phyloP scores from a whole-genome alignment of 1,140 invertebrate species.

The Drosophila tani region DNA sequence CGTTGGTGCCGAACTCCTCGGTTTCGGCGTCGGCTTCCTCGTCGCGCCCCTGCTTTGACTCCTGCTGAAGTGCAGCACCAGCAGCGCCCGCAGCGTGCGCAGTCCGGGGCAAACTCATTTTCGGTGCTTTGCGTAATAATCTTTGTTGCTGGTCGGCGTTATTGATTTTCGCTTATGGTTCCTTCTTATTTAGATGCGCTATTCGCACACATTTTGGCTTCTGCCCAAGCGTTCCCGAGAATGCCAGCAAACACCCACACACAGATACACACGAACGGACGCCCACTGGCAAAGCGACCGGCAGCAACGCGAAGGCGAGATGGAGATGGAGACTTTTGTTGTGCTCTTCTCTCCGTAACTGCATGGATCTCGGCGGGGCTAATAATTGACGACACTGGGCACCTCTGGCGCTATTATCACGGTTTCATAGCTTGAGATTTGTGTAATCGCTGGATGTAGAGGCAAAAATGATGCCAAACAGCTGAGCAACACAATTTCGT shows the following conservation, averaged over 20 bases:
- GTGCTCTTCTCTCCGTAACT: background rate
- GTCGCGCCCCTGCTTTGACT: slow-evolving; percentile 9
- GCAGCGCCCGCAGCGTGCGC: slow-evolving; percentile 1
- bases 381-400: slow-evolving; percentile 16
- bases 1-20: slow-evolving; percentile 42
- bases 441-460: slow-evolving; percentile 3
- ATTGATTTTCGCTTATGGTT: slow-evolving; percentile 53
- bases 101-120: slow-evolving; percentile 50
- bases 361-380: slow-evolving; percentile 1
- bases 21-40: slow-evolving; percentile 18
- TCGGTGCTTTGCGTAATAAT: slow-evolving; percentile 43
- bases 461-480: slow-evolving; percentile 3
- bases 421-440: background rate
- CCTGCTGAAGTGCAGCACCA: slow-evolving; percentile 10
- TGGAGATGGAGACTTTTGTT: background rate
- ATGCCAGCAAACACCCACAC: slow-evolving; percentile 5
- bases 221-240: slow-evolving; percentile 39
- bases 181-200: slow-evolving; percentile 41
- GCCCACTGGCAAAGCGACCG: slow-evolving; percentile 23
- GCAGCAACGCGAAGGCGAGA: background rate
- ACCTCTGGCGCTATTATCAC: background rate
- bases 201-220: slow-evolving; percentile 53
- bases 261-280: slow-evolving; percentile 8
- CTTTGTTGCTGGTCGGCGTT: slow-evolving; percentile 25
- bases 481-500: slow-evolving; percentile 13